Evolutionary conservation across 2,888 invertebrate genomes (phyloP).

Genomic region (Bombyx huttoni): DNA sequence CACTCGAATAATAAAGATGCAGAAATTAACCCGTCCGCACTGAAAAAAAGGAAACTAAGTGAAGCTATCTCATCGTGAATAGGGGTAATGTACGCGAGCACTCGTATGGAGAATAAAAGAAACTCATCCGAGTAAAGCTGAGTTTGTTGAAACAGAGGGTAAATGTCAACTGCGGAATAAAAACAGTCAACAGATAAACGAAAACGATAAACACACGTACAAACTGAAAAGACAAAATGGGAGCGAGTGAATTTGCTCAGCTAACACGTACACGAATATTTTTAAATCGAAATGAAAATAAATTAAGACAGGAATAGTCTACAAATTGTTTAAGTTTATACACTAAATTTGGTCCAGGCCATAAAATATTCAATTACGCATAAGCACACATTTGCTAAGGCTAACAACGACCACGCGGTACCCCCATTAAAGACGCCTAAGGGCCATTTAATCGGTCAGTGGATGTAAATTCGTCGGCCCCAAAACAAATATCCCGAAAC

Average conservation of each 20-base stretch:
- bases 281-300: conserved; percentile 12
- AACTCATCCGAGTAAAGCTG: conserved; percentile 51
- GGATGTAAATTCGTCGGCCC: conserved; percentile 70
- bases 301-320: conserved; percentile 5
- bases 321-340: conserved; percentile 54
- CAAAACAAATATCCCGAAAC: conserved; percentile 73
- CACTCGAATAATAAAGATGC: conserved; percentile 72
- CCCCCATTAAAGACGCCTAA: conserved; percentile 73
- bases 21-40: conserved; percentile 65
- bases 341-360: conserved; percentile 56
- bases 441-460: conserved; percentile 74
- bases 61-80: conserved; percentile 69
- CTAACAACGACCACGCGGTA: conserved; percentile 71
- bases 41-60: conserved; percentile 70
- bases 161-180: conserved; percentile 69
- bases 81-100: conserved; percentile 62
- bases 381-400: conserved; percentile 71
- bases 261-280: conserved; percentile 15
- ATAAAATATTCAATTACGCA: conserved; percentile 73
- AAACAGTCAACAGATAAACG: conserved; percentile 73
- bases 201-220: conserved; percentile 65
- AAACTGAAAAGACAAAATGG: conserved; percentile 53
- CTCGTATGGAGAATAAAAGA: conserved; percentile 65
- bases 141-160: conserved; percentile 66
- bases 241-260: conserved; percentile 41